Conservation (phyloP, 2,113 vertebrate species). For the Paedocypris sp. region DNA sequence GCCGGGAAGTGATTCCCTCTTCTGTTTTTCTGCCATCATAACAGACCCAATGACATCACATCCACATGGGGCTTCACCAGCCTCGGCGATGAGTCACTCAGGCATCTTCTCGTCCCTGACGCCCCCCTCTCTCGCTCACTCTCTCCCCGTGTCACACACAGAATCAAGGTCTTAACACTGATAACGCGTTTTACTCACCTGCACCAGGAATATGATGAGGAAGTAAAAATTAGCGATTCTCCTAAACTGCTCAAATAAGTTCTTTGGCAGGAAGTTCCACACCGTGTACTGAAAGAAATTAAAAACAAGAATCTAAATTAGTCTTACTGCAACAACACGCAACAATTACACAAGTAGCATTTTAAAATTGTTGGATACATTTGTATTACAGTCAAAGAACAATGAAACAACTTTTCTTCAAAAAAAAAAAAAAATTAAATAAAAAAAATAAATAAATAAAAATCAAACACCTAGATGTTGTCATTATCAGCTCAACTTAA, state of each 20-base stretch:
- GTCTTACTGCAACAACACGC: not conserved
- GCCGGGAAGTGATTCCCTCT: not conserved
- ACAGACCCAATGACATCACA: not conserved
- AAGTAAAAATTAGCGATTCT: conserved; percentile 99
- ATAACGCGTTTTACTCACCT: conserved; percentile 65
- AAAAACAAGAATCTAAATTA: not conserved
- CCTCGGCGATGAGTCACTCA: not conserved
- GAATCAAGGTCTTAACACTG: not conserved
- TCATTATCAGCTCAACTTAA: too few relatives aligned
- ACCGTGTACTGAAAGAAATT: conserved; percentile 78
- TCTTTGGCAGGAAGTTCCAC: conserved; percentile 99
- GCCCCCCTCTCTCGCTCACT: not conserved
- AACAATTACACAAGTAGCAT: not conserved
- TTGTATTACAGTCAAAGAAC: too few relatives aligned
- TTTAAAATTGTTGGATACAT: too few relatives aligned
- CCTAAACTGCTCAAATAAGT: conserved; percentile 96
- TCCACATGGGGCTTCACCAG: not conserved
- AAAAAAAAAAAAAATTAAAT: too few relatives aligned
- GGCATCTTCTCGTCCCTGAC: not conserved
- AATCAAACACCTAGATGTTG: too few relatives aligned
- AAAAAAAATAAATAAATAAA: too few relatives aligned
- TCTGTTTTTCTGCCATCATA: not conserved
- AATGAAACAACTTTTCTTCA: too few relatives aligned
- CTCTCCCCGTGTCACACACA: not conserved
- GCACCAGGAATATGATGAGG: conserved; percentile 96